phyloP scores from a whole-genome alignment of 2,888 invertebrate genomes.

The Muscina levida region DNA sequence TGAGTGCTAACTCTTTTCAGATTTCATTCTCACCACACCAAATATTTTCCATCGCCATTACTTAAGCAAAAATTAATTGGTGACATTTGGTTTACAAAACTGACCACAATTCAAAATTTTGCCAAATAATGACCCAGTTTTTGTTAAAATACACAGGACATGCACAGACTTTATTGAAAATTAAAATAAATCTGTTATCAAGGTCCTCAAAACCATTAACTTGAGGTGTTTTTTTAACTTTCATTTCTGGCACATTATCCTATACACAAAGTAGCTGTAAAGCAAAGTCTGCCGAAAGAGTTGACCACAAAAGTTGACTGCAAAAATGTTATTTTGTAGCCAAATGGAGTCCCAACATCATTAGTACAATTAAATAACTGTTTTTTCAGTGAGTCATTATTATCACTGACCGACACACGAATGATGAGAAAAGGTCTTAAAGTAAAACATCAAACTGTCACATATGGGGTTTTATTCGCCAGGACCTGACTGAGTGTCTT shows the following conservation, averaged over 20 bases:
- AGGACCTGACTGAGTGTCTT: no score
- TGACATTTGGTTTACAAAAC: conserved; percentile 32
- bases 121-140: conserved; percentile 55
- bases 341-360: conserved; percentile 42
- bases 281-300: conserved; percentile 9
- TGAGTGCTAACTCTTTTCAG: no score
- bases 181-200: conserved; percentile 62
- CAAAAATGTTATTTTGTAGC: conserved; percentile 10
- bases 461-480: conserved; percentile 49
- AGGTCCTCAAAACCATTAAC: conserved; percentile 63
- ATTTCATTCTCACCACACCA: no score
- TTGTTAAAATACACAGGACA: conserved; percentile 18
- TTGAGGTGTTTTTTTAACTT: conserved; percentile 57
- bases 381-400: not conserved
- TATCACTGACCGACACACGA: no score
- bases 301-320: conserved; percentile 38
- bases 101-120: conserved; percentile 37
- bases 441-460: conserved; percentile 47
- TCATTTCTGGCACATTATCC: conserved; percentile 58
- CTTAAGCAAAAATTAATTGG: not conserved
- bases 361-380: conserved; percentile 30
- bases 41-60: no score
- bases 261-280: not conserved
- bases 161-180: conserved; percentile 25
- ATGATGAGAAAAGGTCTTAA: no score